Evolutionary conservation across 1,140 invertebrate genomes (phyloP).

Genomic region (Pectinophora gossypiella): DNA sequence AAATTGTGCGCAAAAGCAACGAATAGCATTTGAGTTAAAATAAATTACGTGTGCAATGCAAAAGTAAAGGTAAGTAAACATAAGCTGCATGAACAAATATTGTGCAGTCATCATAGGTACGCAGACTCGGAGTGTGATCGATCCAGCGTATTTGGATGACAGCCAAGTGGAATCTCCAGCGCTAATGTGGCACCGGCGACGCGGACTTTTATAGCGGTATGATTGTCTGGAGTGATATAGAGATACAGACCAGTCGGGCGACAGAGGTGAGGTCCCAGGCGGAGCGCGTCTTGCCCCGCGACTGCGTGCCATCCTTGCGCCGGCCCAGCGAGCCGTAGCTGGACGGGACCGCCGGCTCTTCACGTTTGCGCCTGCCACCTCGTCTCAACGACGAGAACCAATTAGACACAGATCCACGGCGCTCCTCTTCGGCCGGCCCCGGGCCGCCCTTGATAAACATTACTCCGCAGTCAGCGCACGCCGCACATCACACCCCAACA

Average conservation of each 20-base stretch:
- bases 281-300: constrained; percentile 76
- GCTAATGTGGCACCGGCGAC: constrained; percentile 22
- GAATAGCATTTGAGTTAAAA: no score
- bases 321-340: constrained; percentile 70
- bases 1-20: no score
- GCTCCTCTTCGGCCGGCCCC: constrained; percentile 64
- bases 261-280: constrained; percentile 79
- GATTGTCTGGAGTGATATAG: no score
- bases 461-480: constrained; percentile 51
- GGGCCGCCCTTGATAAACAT: constrained; percentile 74
- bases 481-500: constrained; percentile 58
- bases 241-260: constrained; percentile 71
- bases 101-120: constrained; percentile 45
- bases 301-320: constrained; percentile 54
- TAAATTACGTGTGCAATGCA: no score
- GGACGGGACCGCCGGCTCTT: constrained; percentile 49
- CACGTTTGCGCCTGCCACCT: constrained; percentile 62
- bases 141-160: constrained; percentile 57
- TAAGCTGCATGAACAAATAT: no score
- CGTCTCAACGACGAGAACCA: constrained; percentile 87
- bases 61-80: no score
- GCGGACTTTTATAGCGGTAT: neutral
- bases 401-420: constrained; percentile 78
- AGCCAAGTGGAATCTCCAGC: constrained; percentile 55
- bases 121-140: constrained; percentile 55